Base-by-base conservation (phyloP, 2,113 vertebrate genomes). In the Cichladusa arquata region DNA sequence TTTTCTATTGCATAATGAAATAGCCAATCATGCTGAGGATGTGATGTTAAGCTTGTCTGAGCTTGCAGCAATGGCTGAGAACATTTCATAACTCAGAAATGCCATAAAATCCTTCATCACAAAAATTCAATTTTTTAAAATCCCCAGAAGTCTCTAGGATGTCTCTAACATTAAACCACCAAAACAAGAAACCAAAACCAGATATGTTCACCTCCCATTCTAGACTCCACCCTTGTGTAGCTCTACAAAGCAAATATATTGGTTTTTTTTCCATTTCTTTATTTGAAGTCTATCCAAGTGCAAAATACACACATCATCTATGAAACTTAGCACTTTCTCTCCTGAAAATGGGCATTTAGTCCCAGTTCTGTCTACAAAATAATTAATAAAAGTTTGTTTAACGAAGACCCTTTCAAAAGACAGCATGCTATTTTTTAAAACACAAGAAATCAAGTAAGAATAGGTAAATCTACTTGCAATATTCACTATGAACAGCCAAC, bases 81-180 rank as follows among this genome's bases (percentile, higher is more conserved):
- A 95, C 60, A 89, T 91, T 92, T 92, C 83, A 86, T 88, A 95
- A 89, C 95, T 91, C 56, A 72, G 61, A 96, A 96, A 95, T 78
- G 51, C 77, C 77, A 85, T 73, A 89, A 93, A 97, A 95, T 81
- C 88, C 58, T 88, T 56, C 65, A 95, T 94, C 64, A 90, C 25
- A 85, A 84, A 88, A 94, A 81, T 79, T 74, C 82, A 81, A n/a
- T 94, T 69, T 93, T 92, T 92, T 74, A 33, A 69, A 90, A 97
- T 93, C 83, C 25, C 60, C 90, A 93, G 25, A 73, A 94, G 69
- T 88, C 71, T 84, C 34, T 61, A 71, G 86, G 82, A 81, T 84
- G n/a, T 81, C 81, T 92, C 60, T 86, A 86, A 88, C 88, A 86
- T 61, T 81, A 90, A 93, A 96, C 12, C 19, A 13, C 69, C 82